phyloP scores from a whole-genome alignment of 2,888 invertebrate genomes.

The Ganaspis brasiliensis region DNA sequence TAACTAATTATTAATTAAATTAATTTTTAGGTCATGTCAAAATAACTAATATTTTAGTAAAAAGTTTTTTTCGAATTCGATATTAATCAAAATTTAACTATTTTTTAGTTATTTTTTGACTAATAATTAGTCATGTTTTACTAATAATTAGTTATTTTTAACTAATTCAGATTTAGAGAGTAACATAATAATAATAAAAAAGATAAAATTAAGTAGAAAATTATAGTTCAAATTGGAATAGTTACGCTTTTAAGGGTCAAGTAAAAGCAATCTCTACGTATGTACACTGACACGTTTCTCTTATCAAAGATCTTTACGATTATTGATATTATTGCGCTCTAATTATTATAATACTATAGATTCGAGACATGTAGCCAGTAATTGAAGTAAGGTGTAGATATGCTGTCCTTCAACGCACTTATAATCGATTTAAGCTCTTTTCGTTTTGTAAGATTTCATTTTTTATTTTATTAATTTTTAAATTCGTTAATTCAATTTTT shows the following conservation, averaged over 20 bases:
- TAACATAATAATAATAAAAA: too few relatives aligned
- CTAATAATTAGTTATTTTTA: too few relatives aligned
- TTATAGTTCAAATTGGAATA: not conserved
- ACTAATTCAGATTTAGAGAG: too few relatives aligned
- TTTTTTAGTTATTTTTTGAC: too few relatives aligned
- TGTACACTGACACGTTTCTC: not conserved
- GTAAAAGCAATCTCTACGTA: not conserved
- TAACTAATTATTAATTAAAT: too few relatives aligned
- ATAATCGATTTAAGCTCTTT: constrained; percentile 1
- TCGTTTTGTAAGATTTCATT: not conserved
- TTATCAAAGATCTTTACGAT: not conserved
- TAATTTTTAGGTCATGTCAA: too few relatives aligned
- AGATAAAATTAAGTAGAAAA: too few relatives aligned
- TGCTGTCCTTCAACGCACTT: not conserved
- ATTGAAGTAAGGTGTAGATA: constrained; percentile 8
- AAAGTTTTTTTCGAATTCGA: too few relatives aligned
- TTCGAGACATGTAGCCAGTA: not conserved
- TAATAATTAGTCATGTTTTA: too few relatives aligned
- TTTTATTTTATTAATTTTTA: not conserved
- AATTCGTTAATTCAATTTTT: not conserved
- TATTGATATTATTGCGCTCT: constrained; percentile 10
- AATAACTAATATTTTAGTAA: too few relatives aligned
- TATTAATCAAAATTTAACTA: too few relatives aligned
- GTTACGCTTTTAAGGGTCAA: not conserved
- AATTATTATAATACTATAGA: not conserved